phyloP scores from a whole-genome alignment of 2,797 vertebrate genomes.

The Lutjanus argentimaculatus region DNA sequence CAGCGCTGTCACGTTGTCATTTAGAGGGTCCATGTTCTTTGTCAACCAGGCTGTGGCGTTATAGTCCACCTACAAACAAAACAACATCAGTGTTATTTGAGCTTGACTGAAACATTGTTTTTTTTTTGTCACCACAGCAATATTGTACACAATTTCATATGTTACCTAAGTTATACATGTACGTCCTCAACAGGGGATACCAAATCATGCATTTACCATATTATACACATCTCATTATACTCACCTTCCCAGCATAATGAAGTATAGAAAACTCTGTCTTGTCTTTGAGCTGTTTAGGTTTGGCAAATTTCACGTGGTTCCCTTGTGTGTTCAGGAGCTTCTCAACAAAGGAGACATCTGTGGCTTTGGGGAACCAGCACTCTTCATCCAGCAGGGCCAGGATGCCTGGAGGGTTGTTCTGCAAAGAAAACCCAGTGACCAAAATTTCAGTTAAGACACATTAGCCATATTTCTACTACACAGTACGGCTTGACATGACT shows the following conservation, averaged over 20 bases:
- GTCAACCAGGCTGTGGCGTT: constrained; percentile 95
- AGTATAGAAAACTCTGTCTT: constrained; percentile 96
- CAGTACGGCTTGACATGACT: no score
- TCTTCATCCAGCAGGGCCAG: constrained; percentile 97
- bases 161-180: neutral
- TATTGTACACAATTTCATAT: neutral
- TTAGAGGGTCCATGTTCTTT: constrained; percentile 99
- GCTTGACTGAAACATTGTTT: neutral
- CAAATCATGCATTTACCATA: neutral
- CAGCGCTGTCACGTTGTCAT: constrained; percentile 94
- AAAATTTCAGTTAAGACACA: neutral
- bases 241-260: constrained; percentile 96
- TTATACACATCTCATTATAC: constrained; percentile 3
- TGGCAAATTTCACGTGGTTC: constrained; percentile 94
- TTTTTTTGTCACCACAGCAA: neutral
- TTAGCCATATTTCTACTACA: no score
- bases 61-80: constrained; percentile 91
- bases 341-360: constrained; percentile 96
- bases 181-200: neutral
- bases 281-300: constrained; percentile 95
- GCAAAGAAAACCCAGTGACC: constrained; percentile 43
- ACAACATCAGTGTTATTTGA: constrained; percentile 1
- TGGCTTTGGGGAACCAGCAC: constrained; percentile 99
- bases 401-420: constrained; percentile 98
- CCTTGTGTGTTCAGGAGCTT: constrained; percentile 94